phyloP scores from a whole-genome alignment of 2,888 invertebrate species.

The Ceriagrion tenellum region DNA sequence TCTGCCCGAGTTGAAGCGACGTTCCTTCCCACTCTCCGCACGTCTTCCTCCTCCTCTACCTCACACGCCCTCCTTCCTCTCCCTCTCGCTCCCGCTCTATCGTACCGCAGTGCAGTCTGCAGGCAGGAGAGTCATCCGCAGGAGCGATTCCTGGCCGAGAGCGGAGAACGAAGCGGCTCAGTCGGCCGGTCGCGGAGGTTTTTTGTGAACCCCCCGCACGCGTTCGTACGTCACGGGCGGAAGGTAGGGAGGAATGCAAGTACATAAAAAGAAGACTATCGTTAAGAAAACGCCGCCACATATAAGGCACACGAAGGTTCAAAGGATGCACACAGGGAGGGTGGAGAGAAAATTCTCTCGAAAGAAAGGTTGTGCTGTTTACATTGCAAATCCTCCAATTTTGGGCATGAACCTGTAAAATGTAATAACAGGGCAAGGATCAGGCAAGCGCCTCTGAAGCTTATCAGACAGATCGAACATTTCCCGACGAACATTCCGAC shows the following conservation, averaged over 20 bases:
- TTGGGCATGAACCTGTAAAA: too few species aligned
- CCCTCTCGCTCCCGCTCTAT: constrained; percentile 32
- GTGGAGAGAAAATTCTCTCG: too few species aligned
- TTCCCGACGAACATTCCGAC: too few species aligned
- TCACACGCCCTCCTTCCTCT: not conserved
- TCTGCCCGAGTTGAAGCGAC: constrained; percentile 55
- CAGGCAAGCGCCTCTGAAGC: too few species aligned
- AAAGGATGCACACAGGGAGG: not conserved
- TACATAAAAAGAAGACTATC: not conserved
- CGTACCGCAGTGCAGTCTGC: constrained; percentile 67
- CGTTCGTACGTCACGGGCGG: not conserved
- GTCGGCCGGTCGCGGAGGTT: not conserved
- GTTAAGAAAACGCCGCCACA: not conserved
- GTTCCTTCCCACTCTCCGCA: not conserved
- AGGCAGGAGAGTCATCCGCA: constrained; percentile 62
- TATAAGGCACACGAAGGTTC: not conserved
- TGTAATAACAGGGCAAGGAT: too few species aligned
- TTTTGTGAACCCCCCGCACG: not conserved
- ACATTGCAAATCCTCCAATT: too few species aligned
- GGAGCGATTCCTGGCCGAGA: constrained; percentile 54
- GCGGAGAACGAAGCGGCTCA: not conserved
- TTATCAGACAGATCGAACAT: too few species aligned
- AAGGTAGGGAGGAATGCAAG: not conserved
- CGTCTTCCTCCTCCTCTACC: not conserved
- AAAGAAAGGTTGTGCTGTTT: too few species aligned